phyloP scores from a whole-genome alignment of 2,797 vertebrate genomes.

The Gastrophryne carolinensis region DNA sequence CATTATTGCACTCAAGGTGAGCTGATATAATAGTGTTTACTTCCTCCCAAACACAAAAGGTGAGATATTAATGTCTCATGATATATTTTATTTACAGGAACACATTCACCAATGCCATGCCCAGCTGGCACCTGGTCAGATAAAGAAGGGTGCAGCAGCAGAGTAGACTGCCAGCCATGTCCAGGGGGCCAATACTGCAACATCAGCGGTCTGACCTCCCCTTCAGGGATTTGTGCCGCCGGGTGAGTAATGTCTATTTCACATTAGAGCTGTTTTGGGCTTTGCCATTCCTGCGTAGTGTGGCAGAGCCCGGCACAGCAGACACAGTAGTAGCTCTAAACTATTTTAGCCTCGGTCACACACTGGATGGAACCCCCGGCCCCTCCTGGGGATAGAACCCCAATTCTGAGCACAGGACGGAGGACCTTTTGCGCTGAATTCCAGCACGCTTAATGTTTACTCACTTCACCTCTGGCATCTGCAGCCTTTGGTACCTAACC shows the following conservation, averaged over 20 bases:
- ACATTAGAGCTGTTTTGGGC: too few relatives aligned
- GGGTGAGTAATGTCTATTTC: conserved; percentile 66
- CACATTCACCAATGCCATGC: conserved; percentile 68
- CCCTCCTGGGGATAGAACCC: too few relatives aligned
- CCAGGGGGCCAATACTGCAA: conserved; percentile 76
- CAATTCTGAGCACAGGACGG: too few relatives aligned
- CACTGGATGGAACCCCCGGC: too few relatives aligned
- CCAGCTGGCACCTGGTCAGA: conserved; percentile 80
- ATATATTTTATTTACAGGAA: conserved; percentile 63
- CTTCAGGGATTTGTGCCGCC: conserved; percentile 72
- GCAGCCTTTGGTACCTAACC: too few relatives aligned
- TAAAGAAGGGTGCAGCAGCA: conserved; percentile 65
- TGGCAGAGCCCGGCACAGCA: too few relatives aligned
- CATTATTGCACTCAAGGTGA: conserved; percentile 83
- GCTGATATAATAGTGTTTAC: not conserved
- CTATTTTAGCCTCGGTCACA: too few relatives aligned
- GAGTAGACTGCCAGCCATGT: conserved; percentile 73
- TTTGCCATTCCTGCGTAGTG: too few relatives aligned
- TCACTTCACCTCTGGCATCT: too few relatives aligned
- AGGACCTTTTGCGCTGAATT: too few relatives aligned
- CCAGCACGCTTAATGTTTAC: too few relatives aligned
- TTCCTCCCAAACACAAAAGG: not conserved
- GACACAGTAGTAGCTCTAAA: too few relatives aligned
- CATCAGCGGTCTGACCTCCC: conserved; percentile 62
- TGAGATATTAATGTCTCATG: not conserved